Base-by-base conservation (phyloP, 2,113 vertebrate genomes). In the Pteruthius melanotis region DNA sequence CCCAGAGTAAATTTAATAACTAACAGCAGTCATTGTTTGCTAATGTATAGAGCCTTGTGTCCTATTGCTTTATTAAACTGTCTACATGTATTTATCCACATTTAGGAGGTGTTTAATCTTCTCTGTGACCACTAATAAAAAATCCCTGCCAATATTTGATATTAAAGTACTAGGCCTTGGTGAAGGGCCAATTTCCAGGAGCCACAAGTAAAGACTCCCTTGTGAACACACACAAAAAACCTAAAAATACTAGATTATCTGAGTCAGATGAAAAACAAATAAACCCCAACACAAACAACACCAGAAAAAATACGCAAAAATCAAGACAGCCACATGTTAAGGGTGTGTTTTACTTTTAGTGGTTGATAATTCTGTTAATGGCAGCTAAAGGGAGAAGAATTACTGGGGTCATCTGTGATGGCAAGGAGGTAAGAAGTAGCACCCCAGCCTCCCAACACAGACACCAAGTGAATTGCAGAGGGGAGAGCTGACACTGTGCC, bases 1-100 rank as follows among this genome's bases (percentile, higher is more conserved):
- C 57, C 21, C 82, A 79, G 82, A 50, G 90, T 53, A 88, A 92
- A 95, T 35, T 21, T 70, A 89, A 93, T 91, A 79, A 88, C 50
- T 60, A 90, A 83, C 50, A 65, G 84, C 7, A 13, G 50, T 45
- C 45, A 85, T n/a, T 83, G 91, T 85, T 93, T 80, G 78, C 50
- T 79, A 64, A 59, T 71, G 16, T 7, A 30, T 27, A 22, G 13
- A 40, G 50, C 40, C n/a, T 57, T 40, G 33, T 50, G 66, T 42
- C 82, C 72, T 77, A 80, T 39, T 2, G 0, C 47, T 79, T 95
- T 86, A 87, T 93, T 88, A 85, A 87, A 80, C 82, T 28, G 27
- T 83, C 75, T 90, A 35, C 50, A 63, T 31, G 49, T 74, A 71
- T 92, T 94, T 88, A 86, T 65, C 63, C 35, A 39, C 27, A 86